Evolutionary conservation across 2,113 vertebrate genomes (phyloP), one percentile per base, ranked within the genome.

Genomic region (Gambusia affinis): DNA sequence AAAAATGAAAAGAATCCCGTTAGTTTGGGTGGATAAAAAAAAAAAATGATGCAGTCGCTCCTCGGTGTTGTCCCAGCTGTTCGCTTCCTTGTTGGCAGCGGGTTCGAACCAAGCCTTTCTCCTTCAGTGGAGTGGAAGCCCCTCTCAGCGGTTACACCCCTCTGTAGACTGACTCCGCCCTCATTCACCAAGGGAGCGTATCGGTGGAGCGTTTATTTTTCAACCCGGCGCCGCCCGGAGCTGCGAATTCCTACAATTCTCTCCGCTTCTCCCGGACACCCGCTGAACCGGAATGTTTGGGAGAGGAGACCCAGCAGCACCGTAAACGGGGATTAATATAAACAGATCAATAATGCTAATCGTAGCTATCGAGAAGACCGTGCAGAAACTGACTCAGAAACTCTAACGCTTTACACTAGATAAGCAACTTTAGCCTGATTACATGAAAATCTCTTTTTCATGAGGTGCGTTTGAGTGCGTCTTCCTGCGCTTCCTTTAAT

Each of bases 51-150:
- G 12, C 35, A 42, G 64, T 66, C 64, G 15, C 60, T 0, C 35
- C 27, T 42, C 14, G 3, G 1, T 2, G 22, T 42, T 60, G 1
- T 15, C 67, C 35, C 67, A 31, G 64, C 35, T 14, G 81, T 68
- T 12, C 4, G 70, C 72, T 87, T 91, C 86, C 87, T 88, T 12
- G 60, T 85, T 78, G 61, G 6, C 17, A 12, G 72, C 62, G 64
- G 67, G 24, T 72, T 47, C 3, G 2, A 67, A 62, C 79, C 42
- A 47, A 57, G n/a, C 35, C 62, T 19, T 35, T 29, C 27, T 15
- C 0, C 14, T 44, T 17, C 42, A 17, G 66, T n/a, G 44, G 69
- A 73, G 35, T 37, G 10, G 35, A 37, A 37, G 5, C 51, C 51
- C 51, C 51, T 8, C 51, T n/a, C 4, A 39, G 3, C 6, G 10